A percentile compares a stretch with the other conserved stretches of the same genome.
Conservation (phyloP, 2,888 invertebrate genomes). For the Bruchidius siliquastri region DNA sequence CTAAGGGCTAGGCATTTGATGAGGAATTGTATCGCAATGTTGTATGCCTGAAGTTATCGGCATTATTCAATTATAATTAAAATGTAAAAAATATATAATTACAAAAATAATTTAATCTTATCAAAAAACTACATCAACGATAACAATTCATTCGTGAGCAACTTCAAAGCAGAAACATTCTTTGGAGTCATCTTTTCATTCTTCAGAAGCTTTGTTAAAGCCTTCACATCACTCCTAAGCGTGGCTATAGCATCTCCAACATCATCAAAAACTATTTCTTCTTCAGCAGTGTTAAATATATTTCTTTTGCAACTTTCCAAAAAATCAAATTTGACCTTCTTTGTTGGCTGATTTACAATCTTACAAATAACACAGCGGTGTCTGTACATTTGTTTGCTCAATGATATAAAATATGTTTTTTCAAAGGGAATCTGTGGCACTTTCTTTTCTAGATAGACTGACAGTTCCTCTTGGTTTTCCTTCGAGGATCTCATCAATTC, state of each 20-base stretch:
- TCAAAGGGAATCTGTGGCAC: background rate
- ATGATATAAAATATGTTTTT: conserved; percentile 12
- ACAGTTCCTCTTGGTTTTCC: conserved; percentile 8
- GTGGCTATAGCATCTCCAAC: conserved; percentile 20
- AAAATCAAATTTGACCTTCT: background rate
- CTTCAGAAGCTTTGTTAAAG: conserved; percentile 23
- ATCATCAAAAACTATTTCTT: conserved; percentile 9
- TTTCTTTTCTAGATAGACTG: conserved; percentile 13
- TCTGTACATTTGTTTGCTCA: conserved; percentile 10
- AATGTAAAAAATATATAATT: background rate
- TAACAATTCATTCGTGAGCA: conserved; percentile 23
- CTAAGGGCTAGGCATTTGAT: no score
- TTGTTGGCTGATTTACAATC: background rate
- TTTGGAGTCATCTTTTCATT: conserved; percentile 26
- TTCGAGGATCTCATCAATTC: conserved; percentile 8
- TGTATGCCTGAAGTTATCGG: no score
- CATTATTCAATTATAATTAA: no score
- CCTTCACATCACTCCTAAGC: conserved; percentile 28
- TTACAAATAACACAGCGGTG: conserved; percentile 18
- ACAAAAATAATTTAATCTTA: background rate
- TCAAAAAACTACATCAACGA: conserved; percentile 19
- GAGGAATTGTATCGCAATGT: no score
- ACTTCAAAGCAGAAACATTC: conserved; percentile 25
- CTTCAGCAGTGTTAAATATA: conserved; percentile 1
- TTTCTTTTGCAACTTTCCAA: no score